A percentile compares a stretch with the other conserved stretches of the same genome.
Conservation (phyloP, 2,888 invertebrate genomes). For the Agapostemon virescens region DNA sequence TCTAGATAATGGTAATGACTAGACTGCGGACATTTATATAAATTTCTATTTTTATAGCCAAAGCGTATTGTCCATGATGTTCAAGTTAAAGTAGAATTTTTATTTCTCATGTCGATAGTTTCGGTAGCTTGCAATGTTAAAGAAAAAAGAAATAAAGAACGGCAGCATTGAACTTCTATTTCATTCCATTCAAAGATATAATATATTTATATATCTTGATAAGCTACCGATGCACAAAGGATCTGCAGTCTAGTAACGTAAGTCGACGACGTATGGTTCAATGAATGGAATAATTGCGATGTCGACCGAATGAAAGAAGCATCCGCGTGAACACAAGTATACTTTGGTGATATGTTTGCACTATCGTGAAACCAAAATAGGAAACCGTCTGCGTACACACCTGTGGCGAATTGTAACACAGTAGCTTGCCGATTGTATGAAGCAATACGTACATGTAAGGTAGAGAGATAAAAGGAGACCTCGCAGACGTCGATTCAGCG, state of each 20-base stretch:
- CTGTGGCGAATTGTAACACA: slow-evolving; percentile 22
- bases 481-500: not conserved
- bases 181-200: not conserved
- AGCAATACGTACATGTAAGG: slow-evolving; percentile 25
- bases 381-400: slow-evolving; percentile 8
- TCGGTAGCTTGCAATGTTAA: not conserved
- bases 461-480: slow-evolving; percentile 13
- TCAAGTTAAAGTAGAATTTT: not conserved
- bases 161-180: not conserved
- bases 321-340: slow-evolving; percentile 28
- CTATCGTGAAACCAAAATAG: slow-evolving; percentile 24
- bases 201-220: no score
- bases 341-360: slow-evolving; percentile 44
- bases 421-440: slow-evolving; percentile 16
- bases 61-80: not conserved
- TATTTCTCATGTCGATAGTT: not conserved
- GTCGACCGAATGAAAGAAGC: slow-evolving; percentile 6
- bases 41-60: slow-evolving; percentile 10
- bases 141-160: no score
- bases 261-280: slow-evolving; percentile 16
- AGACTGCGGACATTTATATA: slow-evolving; percentile 4
- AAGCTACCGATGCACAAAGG: not conserved
- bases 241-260: slow-evolving; percentile 12
- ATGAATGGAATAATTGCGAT: slow-evolving; percentile 18
- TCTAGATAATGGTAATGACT: slow-evolving; percentile 9